phyloP scores from a whole-genome alignment of 1,140 invertebrate genomes.

The Manduca sexta region DNA sequence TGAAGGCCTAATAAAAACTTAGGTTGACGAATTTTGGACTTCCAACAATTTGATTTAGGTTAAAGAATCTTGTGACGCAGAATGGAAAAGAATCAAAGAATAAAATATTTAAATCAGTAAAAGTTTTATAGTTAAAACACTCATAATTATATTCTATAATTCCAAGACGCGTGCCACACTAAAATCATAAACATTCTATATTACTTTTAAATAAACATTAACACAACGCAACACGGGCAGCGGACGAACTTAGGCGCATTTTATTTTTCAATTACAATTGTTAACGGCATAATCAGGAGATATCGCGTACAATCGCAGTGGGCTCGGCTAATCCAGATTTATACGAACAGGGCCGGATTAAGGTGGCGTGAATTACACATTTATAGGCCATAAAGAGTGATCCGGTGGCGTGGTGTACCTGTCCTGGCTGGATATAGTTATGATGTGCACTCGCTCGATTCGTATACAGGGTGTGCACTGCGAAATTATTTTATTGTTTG shows the following conservation, averaged over 20 bases:
- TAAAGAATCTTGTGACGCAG: too few relatives aligned
- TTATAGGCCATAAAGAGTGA: constrained; percentile 72
- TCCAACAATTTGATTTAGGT: too few relatives aligned
- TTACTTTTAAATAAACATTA: too few relatives aligned
- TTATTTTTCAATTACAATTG: constrained; percentile 71
- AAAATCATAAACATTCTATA: too few relatives aligned
- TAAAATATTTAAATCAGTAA: too few relatives aligned
- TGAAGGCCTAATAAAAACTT: too few relatives aligned
- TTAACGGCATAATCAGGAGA: constrained; percentile 67
- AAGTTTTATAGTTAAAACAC: too few relatives aligned
- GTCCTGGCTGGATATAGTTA: constrained; percentile 55
- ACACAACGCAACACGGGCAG: neutral
- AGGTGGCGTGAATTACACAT: constrained; percentile 71
- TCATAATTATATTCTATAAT: too few relatives aligned
- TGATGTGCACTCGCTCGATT: constrained; percentile 45
- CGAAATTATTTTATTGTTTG: neutral
- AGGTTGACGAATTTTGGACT: too few relatives aligned
- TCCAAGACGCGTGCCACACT: too few relatives aligned
- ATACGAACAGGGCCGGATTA: constrained; percentile 62
- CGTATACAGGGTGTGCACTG: constrained; percentile 21
- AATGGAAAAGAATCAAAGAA: too few relatives aligned
- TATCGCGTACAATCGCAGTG: constrained; percentile 55
- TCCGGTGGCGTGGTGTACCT: constrained; percentile 62
- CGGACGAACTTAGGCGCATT: constrained; percentile 29
- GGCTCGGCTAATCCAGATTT: constrained; percentile 68